Conservation (phyloP, 2,888 invertebrate species). For the Campopleginae sp. region DNA sequence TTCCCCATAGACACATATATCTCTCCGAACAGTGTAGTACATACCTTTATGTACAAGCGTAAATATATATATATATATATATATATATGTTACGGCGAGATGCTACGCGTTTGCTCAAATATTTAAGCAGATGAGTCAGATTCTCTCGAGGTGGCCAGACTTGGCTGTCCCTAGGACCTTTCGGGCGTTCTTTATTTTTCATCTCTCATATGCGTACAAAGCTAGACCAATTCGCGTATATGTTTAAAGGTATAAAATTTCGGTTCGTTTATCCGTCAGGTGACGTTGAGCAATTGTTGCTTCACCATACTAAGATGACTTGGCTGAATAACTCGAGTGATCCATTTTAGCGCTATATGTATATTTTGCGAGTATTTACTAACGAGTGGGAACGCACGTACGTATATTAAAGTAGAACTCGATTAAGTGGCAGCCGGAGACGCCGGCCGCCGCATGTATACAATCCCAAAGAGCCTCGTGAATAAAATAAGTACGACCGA, state of each 20-base stretch:
- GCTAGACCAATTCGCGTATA: not conserved
- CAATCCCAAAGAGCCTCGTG: conserved; percentile 27
- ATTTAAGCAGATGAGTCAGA: conserved; percentile 75
- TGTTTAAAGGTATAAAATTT: conserved; percentile 10
- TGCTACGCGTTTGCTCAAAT: conserved; percentile 55
- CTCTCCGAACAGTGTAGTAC: conserved; percentile 12
- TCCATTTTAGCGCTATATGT: conserved; percentile 16
- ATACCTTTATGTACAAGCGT: conserved; percentile 7
- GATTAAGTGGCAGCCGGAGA: conserved; percentile 41
- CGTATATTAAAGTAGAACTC: conserved; percentile 50
- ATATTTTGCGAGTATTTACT: not conserved
- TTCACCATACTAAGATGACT: conserved; percentile 15
- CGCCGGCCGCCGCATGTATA: not conserved
- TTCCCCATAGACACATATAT: not conserved
- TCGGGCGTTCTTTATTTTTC: conserved; percentile 37
- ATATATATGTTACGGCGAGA: too few species aligned
- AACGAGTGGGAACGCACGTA: conserved; percentile 6
- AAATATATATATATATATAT: not conserved
- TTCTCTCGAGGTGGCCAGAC: conserved; percentile 69
- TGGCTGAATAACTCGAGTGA: conserved; percentile 28
- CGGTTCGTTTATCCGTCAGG: conserved; percentile 44
- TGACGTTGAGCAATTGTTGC: conserved; percentile 64
- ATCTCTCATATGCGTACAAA: conserved; percentile 25
- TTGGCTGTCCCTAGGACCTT: conserved; percentile 72
- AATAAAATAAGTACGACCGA: conserved; percentile 61